phyloP scores from a whole-genome alignment of 2,888 invertebrate species.

The Himalopsyche japonica region DNA sequence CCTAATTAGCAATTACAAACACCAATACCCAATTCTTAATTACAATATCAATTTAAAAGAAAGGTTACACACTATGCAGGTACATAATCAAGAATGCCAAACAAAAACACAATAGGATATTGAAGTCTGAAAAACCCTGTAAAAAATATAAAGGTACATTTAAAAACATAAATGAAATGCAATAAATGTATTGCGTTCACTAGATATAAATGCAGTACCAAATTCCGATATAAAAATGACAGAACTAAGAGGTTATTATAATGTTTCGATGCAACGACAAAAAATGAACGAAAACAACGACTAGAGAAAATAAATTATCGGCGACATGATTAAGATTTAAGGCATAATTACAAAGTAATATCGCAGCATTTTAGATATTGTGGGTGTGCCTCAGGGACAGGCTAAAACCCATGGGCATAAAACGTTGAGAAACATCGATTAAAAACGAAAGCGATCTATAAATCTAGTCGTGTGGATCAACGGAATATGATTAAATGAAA shows the following conservation, averaged over 20 bases:
- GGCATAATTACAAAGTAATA: background rate
- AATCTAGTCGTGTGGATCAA: background rate
- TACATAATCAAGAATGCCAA: background rate
- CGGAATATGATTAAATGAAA: background rate
- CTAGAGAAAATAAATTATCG: too few relatives aligned
- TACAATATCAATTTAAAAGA: background rate
- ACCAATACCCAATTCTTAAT: background rate
- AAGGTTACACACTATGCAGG: background rate
- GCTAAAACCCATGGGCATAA: background rate
- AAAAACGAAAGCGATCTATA: background rate
- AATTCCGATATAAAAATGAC: background rate
- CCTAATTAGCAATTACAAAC: background rate
- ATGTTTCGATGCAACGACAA: background rate
- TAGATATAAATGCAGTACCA: background rate
- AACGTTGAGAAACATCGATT: background rate
- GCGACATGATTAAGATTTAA: too few relatives aligned
- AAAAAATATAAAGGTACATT: background rate
- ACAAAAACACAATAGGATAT: background rate
- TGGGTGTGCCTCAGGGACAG: conserved; percentile 22
- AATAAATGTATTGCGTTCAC: background rate
- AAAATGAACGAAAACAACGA: background rate
- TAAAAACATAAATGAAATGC: background rate
- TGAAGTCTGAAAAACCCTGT: background rate
- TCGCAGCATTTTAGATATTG: conserved; percentile 6
- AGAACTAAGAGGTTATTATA: background rate